Conservation (phyloP, 2,888 invertebrate species). For the Protophormia terraenovae region DNA sequence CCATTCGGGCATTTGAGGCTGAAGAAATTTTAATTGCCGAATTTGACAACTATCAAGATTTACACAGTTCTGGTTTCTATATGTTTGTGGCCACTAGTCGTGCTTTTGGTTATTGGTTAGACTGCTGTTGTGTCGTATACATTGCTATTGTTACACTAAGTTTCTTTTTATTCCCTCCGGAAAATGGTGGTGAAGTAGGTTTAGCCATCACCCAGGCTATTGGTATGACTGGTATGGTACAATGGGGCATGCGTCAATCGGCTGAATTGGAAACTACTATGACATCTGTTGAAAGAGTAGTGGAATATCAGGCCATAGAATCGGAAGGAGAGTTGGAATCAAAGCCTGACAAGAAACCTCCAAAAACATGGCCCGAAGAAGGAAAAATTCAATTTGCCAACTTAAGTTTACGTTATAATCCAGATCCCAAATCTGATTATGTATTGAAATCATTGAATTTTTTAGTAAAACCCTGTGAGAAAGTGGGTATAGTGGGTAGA, state of each 20-base stretch:
- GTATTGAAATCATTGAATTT: conserved; percentile 89
- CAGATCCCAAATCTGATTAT: conserved; percentile 84
- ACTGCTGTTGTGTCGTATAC: conserved; percentile 92
- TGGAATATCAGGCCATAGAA: conserved; percentile 84
- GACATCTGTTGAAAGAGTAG: conserved; percentile 92
- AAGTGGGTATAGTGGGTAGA: conserved; percentile 87
- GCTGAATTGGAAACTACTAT: conserved; percentile 93
- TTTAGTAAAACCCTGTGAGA: conserved; percentile 84
- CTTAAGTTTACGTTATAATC: conserved; percentile 88
- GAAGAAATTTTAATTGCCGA: conserved; percentile 89
- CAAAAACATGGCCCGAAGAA: conserved; percentile 87
- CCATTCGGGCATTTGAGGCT: conserved; percentile 93
- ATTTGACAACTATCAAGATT: conserved; percentile 91
- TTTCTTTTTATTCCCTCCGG: conserved; percentile 87
- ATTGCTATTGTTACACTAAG: conserved; percentile 92
- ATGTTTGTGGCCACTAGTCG: conserved; percentile 94
- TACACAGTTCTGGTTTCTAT: conserved; percentile 96
- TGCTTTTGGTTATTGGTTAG: conserved; percentile 96
- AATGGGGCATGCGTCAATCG: conserved; percentile 95
- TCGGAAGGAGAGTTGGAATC: conserved; percentile 84
- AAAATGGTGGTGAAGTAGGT: conserved; percentile 89
- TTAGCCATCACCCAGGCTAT: conserved; percentile 90
- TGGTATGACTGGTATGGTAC: conserved; percentile 86
- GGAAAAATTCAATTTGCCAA: conserved; percentile 87
- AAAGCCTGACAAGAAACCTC: conserved; percentile 85